phyloP scores from a whole-genome alignment of 2,888 invertebrate genomes.

The Sceliomorpha sp. region DNA sequence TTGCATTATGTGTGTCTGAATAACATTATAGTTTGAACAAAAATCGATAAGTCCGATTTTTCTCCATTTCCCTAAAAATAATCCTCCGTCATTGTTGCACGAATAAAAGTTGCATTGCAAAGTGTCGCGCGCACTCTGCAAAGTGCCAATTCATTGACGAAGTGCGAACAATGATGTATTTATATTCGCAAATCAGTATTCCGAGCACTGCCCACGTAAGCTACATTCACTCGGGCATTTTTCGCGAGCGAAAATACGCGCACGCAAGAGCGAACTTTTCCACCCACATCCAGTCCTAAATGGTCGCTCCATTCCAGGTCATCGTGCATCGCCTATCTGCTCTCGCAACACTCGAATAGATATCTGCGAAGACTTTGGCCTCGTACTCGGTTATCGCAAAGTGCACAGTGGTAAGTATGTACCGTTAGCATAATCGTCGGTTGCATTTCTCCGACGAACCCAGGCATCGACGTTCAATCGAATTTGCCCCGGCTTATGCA shows the following conservation, averaged over 20 bases:
- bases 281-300: slow-evolving; percentile 33
- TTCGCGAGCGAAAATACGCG: slow-evolving; percentile 33
- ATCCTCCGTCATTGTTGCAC: too few relatives aligned
- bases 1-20: too few relatives aligned
- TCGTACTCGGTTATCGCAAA: slow-evolving; percentile 31
- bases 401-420: slow-evolving; percentile 59
- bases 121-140: too few relatives aligned
- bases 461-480: slow-evolving; percentile 60
- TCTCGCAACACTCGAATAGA: slow-evolving; percentile 57
- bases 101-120: too few relatives aligned
- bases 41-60: too few relatives aligned
- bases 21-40: too few relatives aligned
- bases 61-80: too few relatives aligned
- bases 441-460: slow-evolving; percentile 47
- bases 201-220: background rate
- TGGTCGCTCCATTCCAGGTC: slow-evolving; percentile 66
- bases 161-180: too few relatives aligned
- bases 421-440: slow-evolving; percentile 68
- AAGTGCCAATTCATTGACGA: too few relatives aligned
- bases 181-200: background rate
- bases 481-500: slow-evolving; percentile 59
- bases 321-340: slow-evolving; percentile 56
- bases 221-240: slow-evolving; percentile 4
- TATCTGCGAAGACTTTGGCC: slow-evolving; percentile 55
- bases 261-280: slow-evolving; percentile 52